Evolutionary conservation across 1,140 invertebrate species (phyloP).

Genomic region (Rhopalosiphum maidis): DNA sequence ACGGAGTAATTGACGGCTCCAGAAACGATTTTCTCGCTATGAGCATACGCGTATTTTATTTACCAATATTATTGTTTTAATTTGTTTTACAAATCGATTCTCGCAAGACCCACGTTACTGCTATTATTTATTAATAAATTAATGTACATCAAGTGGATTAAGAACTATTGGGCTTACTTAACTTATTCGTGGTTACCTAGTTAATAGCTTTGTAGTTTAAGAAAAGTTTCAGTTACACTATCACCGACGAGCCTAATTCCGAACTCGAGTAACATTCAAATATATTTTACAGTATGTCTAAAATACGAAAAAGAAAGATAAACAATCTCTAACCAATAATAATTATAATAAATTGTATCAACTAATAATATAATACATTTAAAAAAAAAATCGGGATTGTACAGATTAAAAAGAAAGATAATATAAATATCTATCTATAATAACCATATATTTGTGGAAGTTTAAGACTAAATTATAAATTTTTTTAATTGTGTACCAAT

Average conservation of each 20-base stretch:
- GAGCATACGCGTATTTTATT: not conserved
- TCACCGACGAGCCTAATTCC: not conserved
- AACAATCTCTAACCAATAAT: not conserved
- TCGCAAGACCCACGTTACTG: not conserved
- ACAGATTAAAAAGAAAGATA: not conserved
- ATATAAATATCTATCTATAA: too few relatives aligned
- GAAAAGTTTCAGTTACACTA: too few relatives aligned
- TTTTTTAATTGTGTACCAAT: not conserved
- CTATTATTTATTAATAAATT: not conserved
- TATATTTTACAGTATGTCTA: not conserved
- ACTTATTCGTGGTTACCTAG: not conserved
- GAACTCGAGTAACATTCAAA: not conserved
- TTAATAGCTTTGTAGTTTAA: too few relatives aligned
- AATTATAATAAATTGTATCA: not conserved
- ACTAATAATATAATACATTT: not conserved
- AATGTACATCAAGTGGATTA: not conserved
- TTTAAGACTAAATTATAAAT: not conserved
- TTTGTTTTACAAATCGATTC: not conserved
- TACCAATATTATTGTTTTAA: not conserved
- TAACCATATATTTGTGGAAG: not conserved
- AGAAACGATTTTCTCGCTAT: not conserved
- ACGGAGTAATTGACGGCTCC: too few relatives aligned
- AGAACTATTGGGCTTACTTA: not conserved
- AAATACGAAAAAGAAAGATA: not conserved
- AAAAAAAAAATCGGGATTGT: not conserved